These are phyloP conservation scores for Anser cygnoides DNA, from an alignment of 2,113 vertebrate genomes.

Conservation along the genomic window DNA sequence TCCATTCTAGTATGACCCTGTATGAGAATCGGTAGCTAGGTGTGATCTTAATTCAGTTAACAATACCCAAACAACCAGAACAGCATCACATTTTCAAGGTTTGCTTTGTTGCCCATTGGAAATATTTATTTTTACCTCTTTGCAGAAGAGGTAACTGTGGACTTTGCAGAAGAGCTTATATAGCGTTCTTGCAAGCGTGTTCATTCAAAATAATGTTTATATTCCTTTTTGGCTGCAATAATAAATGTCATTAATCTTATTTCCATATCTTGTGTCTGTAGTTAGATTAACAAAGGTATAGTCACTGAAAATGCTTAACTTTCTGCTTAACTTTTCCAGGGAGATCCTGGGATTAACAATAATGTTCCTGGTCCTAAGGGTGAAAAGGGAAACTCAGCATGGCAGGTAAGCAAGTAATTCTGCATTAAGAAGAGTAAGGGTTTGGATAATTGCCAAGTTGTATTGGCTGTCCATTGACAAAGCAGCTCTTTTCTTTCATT, in stretches of 20 bases:
- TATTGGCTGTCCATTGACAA: not conserved
- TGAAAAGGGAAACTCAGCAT: slow-evolving; percentile 76
- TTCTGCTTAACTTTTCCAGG: slow-evolving; percentile 71
- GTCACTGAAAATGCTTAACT: not conserved
- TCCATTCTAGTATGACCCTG: not conserved
- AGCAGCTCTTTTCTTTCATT: not conserved
- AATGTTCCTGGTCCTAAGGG: slow-evolving; percentile 77
- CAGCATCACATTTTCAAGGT: not conserved
- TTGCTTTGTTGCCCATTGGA: not conserved
- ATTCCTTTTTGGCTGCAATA: not conserved
- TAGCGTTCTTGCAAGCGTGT: not conserved
- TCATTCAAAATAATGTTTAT: not conserved
- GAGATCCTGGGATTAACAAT: slow-evolving; percentile 77
- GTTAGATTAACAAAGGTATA: not conserved
- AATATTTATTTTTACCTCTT: not conserved
- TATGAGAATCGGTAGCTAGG: not conserved
- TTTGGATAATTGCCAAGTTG: not conserved
- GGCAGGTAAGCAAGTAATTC: slow-evolving; percentile 68
- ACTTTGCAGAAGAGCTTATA: not conserved
- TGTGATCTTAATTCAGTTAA: not conserved
- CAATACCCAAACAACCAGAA: not conserved
- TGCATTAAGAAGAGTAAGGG: not conserved
- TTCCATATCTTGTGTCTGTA: not conserved
- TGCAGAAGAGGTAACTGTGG: not conserved
- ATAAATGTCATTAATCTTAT: not conserved